Evolutionary conservation across 1,140 invertebrate genomes (phyloP).

Genomic region (Pachypsylla venusta): DNA sequence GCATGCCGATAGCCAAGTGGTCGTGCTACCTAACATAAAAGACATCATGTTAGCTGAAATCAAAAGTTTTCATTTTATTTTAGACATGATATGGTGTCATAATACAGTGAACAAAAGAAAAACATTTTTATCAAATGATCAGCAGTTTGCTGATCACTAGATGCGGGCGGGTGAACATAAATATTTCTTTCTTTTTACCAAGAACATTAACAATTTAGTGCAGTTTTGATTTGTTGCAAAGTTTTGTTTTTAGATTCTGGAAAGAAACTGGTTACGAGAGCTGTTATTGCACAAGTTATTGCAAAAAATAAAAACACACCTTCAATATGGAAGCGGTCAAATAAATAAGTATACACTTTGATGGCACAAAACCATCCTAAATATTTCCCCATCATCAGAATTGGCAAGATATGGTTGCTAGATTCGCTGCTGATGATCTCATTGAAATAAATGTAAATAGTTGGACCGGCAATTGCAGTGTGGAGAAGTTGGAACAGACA

Average conservation of each 20-base stretch:
- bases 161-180: too few relatives aligned
- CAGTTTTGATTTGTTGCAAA: neutral
- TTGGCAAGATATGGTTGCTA: slow-evolving; percentile 2
- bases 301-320: neutral
- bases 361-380: neutral
- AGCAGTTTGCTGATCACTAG: too few relatives aligned
- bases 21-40: neutral
- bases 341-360: neutral
- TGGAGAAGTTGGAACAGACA: neutral
- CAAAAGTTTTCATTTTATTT: neutral
- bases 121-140: too few relatives aligned
- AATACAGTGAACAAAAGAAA: too few relatives aligned
- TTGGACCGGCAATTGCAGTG: neutral
- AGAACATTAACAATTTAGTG: neutral
- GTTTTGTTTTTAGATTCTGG: neutral
- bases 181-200: too few relatives aligned
- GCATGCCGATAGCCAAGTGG: neutral
- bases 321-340: neutral
- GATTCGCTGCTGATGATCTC: slow-evolving; percentile 7
- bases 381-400: neutral
- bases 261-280: neutral
- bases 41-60: slow-evolving; percentile 7
- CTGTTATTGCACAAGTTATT: neutral
- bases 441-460: slow-evolving; percentile 4
- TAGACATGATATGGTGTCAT: too few relatives aligned